These are phyloP conservation scores for Gyrodactylus salaris DNA, from an alignment of 1,140 invertebrate species.

Conservation along the genomic window DNA sequence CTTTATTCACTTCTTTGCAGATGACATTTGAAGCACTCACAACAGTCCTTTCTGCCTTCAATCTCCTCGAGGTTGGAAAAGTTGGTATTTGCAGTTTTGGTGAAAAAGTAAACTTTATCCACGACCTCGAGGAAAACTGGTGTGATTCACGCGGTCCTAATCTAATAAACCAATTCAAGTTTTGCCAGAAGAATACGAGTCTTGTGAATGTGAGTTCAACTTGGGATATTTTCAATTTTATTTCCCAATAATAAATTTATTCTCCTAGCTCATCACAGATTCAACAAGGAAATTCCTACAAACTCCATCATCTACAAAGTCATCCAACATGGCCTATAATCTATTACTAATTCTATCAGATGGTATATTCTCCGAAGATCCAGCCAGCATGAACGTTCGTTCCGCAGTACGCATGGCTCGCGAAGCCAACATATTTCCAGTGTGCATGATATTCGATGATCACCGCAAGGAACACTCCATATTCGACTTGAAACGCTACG, in stretches of 20 bases:
- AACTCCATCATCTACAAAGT: background rate
- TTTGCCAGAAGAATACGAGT: slow-evolving; percentile 19
- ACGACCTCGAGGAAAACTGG: slow-evolving; percentile 50
- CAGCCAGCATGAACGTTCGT: slow-evolving; percentile 24
- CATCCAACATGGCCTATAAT: slow-evolving; percentile 23
- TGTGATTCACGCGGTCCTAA: slow-evolving; percentile 39
- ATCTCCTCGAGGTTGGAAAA: slow-evolving; percentile 61
- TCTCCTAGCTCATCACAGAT: background rate
- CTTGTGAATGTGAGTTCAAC: slow-evolving; percentile 10
- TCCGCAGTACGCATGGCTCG: slow-evolving; percentile 41
- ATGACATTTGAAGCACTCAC: slow-evolving; percentile 72
- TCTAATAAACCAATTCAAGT: slow-evolving; percentile 20
- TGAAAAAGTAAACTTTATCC: slow-evolving; percentile 41
- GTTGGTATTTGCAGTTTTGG: slow-evolving; percentile 52
- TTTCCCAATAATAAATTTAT: background rate
- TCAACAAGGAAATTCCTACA: background rate
- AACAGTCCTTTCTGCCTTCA: slow-evolving; percentile 55
- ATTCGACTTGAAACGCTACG: slow-evolving; percentile 46
- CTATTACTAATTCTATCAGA: slow-evolving; percentile 41
- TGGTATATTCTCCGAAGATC: slow-evolving; percentile 5
- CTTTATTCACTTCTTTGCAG: slow-evolving; percentile 14
- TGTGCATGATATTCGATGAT: slow-evolving; percentile 79
- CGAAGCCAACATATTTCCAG: slow-evolving; percentile 47
- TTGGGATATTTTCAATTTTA: background rate
- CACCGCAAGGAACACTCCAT: slow-evolving; percentile 49